Evolutionary conservation across 2,888 invertebrate genomes (phyloP), one percentile per base, ranked within the genome.

Genomic region (Mesorhabditis spiculigera): DNA sequence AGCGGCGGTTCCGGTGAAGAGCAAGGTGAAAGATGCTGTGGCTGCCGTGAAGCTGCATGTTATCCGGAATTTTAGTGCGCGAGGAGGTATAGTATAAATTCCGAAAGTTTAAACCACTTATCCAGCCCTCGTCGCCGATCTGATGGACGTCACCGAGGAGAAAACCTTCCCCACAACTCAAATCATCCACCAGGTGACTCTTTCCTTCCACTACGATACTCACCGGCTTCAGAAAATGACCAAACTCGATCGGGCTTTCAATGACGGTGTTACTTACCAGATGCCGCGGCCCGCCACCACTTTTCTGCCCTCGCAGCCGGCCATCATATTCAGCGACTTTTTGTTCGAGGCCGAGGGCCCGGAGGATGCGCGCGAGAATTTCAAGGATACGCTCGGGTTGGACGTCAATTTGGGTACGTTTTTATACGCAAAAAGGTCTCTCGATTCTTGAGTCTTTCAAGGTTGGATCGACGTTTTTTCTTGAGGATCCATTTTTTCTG

Each of bases 291-390:
- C 63, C 28, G 10, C 71, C 71, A 5, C 42, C 43, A 13, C 58
- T 50, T 13, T n/a, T 50, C n/a, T 50, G n/a, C 58, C 58, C 8
- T 50, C 8, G 8, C 75, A 77, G 44, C 74, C 78, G 1, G 74
- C 77, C 3, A 73, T 80, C 65, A 73, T 80, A 5, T 71, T 80
- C 45, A 74, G 75, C 45, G 80, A 80, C 45, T 80, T 74, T 67
- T 73, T 80, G 1, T 80, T 80, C 66, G 80, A 80, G 62, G 78
- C 77, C 0, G 80, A 80, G 62, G 73, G 75, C 28, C 72, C 75
- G 5, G 80, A 80, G 63, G 80, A 80, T 67, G 78, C 78, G 16
- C 78, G 77, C 68, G 78, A 78, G 67, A 80, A 80, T 66, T 77
- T 80, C 64, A 74, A 78, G 50, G 77, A 76, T 16, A 73, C 78